phyloP scores from a whole-genome alignment of 2,888 invertebrate genomes.

The Prenolepis imparis region DNA sequence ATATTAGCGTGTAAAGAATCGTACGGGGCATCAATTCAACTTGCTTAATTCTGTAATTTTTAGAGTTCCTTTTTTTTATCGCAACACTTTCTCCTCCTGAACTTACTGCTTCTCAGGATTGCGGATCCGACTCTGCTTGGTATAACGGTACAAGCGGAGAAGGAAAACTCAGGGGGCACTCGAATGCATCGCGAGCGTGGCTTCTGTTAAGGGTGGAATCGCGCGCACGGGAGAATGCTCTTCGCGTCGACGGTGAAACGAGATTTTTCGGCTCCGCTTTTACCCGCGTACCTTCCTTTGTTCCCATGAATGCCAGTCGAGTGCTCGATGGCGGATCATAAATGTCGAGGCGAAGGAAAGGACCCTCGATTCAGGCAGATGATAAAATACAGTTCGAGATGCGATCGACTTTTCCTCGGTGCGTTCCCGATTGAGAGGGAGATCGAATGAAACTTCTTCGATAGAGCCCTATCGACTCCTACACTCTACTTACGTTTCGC shows the following conservation, averaged over 20 bases:
- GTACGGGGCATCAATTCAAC: not conserved
- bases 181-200: conserved; percentile 18
- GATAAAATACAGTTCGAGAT: conserved; percentile 22
- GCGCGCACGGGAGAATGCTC: conserved; percentile 54
- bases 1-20: not conserved
- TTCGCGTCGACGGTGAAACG: conserved; percentile 57
- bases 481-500: not conserved
- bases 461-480: not conserved
- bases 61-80: not conserved
- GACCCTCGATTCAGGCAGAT: conserved; percentile 46
- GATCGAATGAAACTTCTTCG: not conserved
- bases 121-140: conserved; percentile 35
- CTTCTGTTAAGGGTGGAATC: conserved; percentile 47
- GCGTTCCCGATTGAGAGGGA: not conserved
- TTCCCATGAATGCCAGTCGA: conserved; percentile 44
- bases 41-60: not conserved
- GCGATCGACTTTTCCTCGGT: conserved; percentile 17
- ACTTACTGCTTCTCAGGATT: not conserved
- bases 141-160: conserved; percentile 10
- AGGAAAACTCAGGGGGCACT: conserved; percentile 42
- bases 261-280: conserved; percentile 54
- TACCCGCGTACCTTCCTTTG: conserved; percentile 26
- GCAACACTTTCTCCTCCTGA: not conserved
- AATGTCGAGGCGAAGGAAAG: conserved; percentile 30
- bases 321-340: conserved; percentile 45